Base-by-base conservation (phyloP, 1,140 invertebrate genomes). In the Sarcophaga bullata region DNA sequence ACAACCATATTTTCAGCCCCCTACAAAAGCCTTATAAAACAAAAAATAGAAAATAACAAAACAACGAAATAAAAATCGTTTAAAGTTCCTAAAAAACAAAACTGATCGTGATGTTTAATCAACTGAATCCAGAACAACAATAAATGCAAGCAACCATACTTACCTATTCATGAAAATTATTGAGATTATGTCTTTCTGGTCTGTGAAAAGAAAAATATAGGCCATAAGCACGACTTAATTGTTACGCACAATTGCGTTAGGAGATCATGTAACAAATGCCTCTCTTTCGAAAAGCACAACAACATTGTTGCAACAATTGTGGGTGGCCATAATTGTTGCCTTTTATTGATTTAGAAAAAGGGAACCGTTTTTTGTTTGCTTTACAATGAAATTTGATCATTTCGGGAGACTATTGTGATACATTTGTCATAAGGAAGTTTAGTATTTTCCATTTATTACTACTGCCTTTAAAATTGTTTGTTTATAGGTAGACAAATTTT, bases 181-280 rank as follows among this genome's bases (percentile, higher is more conserved):
- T 37, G 25, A 1, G 25, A 37, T 37, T 37, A 4, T 37, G 25
- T 37, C 25, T 37, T 37, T 37, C 25, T n/a, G 17, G 48, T 8
- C 82, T 54, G 52, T 48, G 52, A 81, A 85, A 62, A 46, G 25
- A 37, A 75, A 62, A 76, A 48, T 86, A 84, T 84, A 84, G 83
- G 84, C 85, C 84, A 85, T 85, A 87, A 83, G 87, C 87, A 88
- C 87, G 87, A 88, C 88, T 88, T 88, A 88, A 88, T 88, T 88
- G 87, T 88, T 88, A 88, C 87, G 87, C 87, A 88, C 87, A 88
- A 86, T 86, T 85, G 87, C 86, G 86, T 84, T 13, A 13, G 25
- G 1, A 13, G 50, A 46, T 58, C 54, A 68, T 68, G n/a, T 68
- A 68, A 68, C 62, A 68, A 37, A 68, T 68, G 62, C 17, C 9